Evolutionary conservation across 2,113 vertebrate genomes (phyloP), one percentile per base, ranked within the genome.

Genomic region (Silurus glanis): DNA sequence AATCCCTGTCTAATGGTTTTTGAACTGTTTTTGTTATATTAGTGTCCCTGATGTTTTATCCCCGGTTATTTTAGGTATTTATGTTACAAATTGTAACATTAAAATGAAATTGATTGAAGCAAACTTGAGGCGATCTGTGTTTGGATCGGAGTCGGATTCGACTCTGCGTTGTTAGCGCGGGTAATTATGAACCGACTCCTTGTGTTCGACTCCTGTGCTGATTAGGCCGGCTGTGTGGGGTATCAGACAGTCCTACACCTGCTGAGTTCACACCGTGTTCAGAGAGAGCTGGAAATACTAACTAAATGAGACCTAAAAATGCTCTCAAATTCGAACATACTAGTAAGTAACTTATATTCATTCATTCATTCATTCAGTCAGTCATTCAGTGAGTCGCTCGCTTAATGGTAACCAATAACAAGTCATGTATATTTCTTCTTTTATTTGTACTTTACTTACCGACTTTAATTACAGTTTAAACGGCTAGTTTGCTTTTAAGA

Each of bases 311-410:
- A 14, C 49, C 12, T 7, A 62, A 47, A 56, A 58, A 90, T 91
- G 91, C 85, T 90, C 10, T 88, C 91, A 64, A 90, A 87, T 69
- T 82, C 91, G 19, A 91, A 89, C 58, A 80, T 84, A 9, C 61
- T 91, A 83, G 91, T 91, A 89, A 88, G 89, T 87, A 71, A 47
- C 9, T 61, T 80, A 0, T 67, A 14, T 17, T 74, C 45, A 19
- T 19, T 74, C 17, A 14, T 74, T 45, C 12, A 37, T 37, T 1
- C 37, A 37, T 37, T 37, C 37, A 1, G 1, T 37, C 37, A 1
- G 1, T 37, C 37, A 37, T 37, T 37, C 37, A 37, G 37, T 37
- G 37, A 37, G 37, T 37, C 37, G 37, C 37, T 37, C 37, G 37
- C 37, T 37, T 3, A 51, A 1, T 53, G 21, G 13, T 74, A 53